A percentile compares a stretch with the other conserved stretches of the same genome.
These are phyloP conservation scores for Biston stratarius DNA, from an alignment of 2,888 invertebrate genomes.

Conservation along the genomic window DNA sequence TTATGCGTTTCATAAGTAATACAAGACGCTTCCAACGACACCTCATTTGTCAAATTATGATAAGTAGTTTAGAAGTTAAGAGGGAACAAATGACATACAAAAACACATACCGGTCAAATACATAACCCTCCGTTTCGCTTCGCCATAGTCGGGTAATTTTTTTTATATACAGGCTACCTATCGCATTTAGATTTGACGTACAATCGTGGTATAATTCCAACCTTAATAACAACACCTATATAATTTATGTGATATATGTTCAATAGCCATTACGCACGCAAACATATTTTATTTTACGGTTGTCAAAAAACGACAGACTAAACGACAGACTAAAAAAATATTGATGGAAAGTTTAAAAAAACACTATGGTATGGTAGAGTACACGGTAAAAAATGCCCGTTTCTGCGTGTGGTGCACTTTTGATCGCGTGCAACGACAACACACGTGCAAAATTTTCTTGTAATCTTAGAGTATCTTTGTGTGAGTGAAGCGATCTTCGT, in stretches of 20 bases:
- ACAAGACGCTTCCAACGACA: no score
- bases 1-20: conserved; percentile 9
- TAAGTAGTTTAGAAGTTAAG: no score
- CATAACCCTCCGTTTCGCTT: no score
- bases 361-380: background rate
- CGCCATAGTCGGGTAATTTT: no score
- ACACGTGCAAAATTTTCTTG: conserved; percentile 47
- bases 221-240: conserved; percentile 4
- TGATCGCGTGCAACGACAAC: conserved; percentile 71
- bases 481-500: conserved; percentile 42
- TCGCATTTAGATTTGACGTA: conserved; percentile 1
- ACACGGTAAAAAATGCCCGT: conserved; percentile 69
- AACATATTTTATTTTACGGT: conserved; percentile 16
- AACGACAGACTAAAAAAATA: conserved; percentile 2
- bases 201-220: conserved; percentile 20
- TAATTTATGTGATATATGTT: conserved; percentile 13
- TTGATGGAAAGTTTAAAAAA: background rate
- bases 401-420: conserved; percentile 70
- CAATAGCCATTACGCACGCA: conserved; percentile 21
- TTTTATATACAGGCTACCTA: background rate
- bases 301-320: conserved; percentile 12
- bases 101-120: no score
- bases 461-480: conserved; percentile 38
- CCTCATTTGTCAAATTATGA: no score
- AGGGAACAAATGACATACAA: background rate